phyloP scores from a whole-genome alignment of 2,888 invertebrate species.

The Desoria tigrina region DNA sequence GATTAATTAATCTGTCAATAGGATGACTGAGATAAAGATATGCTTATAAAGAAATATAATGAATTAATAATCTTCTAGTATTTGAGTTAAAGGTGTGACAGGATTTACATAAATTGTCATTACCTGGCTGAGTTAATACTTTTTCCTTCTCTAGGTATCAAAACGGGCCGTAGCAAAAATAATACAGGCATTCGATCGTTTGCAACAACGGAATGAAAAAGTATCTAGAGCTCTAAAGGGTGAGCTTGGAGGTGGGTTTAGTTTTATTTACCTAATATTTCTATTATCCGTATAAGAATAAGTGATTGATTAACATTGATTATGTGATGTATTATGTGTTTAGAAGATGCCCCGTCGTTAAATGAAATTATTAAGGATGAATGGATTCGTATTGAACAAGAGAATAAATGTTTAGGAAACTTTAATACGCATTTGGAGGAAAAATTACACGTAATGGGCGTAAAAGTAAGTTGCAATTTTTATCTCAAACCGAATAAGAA shows the following conservation, averaged over 20 bases:
- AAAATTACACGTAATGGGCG: slow-evolving; percentile 85
- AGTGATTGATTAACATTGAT: not conserved
- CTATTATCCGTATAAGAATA: too few species aligned
- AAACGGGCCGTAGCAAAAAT: slow-evolving; percentile 95
- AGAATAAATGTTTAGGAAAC: slow-evolving; percentile 88
- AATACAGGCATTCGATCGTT: slow-evolving; percentile 91
- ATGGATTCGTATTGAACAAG: slow-evolving; percentile 82
- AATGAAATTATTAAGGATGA: slow-evolving; percentile 83
- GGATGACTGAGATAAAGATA: too few species aligned
- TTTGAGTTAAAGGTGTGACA: too few species aligned
- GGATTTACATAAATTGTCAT: too few species aligned
- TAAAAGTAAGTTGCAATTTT: slow-evolving; percentile 63
- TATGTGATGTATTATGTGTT: slow-evolving; percentile 41
- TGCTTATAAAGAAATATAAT: too few species aligned
- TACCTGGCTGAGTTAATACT: too few species aligned
- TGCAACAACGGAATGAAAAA: slow-evolving; percentile 94
- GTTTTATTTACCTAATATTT: slow-evolving; percentile 17
- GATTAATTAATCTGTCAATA: too few species aligned
- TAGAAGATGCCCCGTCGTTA: slow-evolving; percentile 69
- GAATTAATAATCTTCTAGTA: too few species aligned
- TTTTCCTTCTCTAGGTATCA: slow-evolving; percentile 68
- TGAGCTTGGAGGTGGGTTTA: slow-evolving; percentile 66
- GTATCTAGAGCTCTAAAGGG: slow-evolving; percentile 85
- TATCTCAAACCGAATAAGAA: too few species aligned
- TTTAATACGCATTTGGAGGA: slow-evolving; percentile 88